Percentiles rank a stretch among this genome's conserved stretches.
phyloP scores from a whole-genome alignment of 2,888 invertebrate species.

The Drosophila nr. fundita region DNA sequence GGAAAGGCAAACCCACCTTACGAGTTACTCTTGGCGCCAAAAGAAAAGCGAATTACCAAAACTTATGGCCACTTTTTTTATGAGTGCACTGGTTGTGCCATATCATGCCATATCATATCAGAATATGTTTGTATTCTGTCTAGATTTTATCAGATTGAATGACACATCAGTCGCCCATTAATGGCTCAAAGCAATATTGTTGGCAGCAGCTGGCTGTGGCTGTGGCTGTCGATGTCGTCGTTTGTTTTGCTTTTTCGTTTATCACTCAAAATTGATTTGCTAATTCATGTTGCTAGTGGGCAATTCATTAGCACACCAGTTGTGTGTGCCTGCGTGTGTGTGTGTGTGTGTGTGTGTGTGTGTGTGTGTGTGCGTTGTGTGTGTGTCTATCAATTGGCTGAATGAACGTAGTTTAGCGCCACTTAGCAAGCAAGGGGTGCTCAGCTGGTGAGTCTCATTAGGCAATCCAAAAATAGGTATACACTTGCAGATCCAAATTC shows the following conservation, averaged over 20 bases:
- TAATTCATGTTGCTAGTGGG: conserved; percentile 66
- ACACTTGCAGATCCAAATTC: background rate
- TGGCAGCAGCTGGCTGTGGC: conserved; percentile 25
- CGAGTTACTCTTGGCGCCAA: background rate
- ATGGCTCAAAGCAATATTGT: conserved; percentile 26
- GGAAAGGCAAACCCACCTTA: background rate
- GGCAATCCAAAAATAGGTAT: background rate
- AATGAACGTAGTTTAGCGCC: conserved; percentile 57
- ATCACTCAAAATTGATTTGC: conserved; percentile 70
- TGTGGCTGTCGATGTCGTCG: background rate
- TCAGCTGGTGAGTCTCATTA: background rate
- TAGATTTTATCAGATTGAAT: conserved; percentile 41
- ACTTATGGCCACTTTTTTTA: background rate
- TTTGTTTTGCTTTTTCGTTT: conserved; percentile 39
- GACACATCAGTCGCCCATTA: conserved; percentile 49
- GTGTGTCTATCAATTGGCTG: conserved; percentile 50
- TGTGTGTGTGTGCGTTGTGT: conserved; percentile 31
- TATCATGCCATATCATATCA: background rate
- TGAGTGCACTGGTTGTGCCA: background rate
- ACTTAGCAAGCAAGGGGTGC: conserved; percentile 44
- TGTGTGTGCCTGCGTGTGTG: conserved; percentile 26
- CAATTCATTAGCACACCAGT: conserved; percentile 64
- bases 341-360: conserved; percentile 28
- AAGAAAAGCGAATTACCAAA: background rate
- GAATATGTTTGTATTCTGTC: conserved; percentile 14